These are phyloP conservation scores for Eurypyga helias DNA, from an alignment of 2,113 vertebrate species.

Conservation along the genomic window DNA sequence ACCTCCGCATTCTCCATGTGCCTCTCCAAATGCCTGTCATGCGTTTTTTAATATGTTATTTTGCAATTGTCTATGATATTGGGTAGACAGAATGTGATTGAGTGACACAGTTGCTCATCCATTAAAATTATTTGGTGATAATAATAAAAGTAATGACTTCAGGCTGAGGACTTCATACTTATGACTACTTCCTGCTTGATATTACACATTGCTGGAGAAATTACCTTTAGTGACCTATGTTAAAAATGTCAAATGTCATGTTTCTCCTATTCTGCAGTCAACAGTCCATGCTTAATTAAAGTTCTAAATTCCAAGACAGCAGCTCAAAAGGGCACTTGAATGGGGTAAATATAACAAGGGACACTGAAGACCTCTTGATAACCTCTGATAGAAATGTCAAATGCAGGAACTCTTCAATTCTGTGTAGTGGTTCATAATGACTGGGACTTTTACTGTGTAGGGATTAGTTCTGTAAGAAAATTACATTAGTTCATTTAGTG, in stretches of 20 bases:
- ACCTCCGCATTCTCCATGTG: no score
- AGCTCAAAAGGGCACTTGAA: neutral
- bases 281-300: neutral
- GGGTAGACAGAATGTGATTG: neutral
- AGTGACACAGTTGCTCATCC: neutral
- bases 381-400: conserved; percentile 2
- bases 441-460: neutral
- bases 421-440: neutral
- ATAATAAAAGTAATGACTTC: neutral
- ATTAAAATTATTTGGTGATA: neutral
- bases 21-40: no score
- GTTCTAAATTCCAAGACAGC: neutral
- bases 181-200: neutral
- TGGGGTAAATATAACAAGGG: neutral
- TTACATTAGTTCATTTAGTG: neutral
- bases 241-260: conserved; percentile 16
- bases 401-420: neutral
- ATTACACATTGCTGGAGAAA: neutral
- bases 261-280: neutral
- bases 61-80: neutral
- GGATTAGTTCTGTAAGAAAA: neutral
- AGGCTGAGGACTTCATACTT: neutral
- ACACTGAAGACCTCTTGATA: neutral
- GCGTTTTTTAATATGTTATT: neutral
- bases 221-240: conserved; percentile 24